Evolutionary conservation across 1,140 invertebrate species (phyloP).

Genomic region (Diplogasteroides magnus): DNA sequence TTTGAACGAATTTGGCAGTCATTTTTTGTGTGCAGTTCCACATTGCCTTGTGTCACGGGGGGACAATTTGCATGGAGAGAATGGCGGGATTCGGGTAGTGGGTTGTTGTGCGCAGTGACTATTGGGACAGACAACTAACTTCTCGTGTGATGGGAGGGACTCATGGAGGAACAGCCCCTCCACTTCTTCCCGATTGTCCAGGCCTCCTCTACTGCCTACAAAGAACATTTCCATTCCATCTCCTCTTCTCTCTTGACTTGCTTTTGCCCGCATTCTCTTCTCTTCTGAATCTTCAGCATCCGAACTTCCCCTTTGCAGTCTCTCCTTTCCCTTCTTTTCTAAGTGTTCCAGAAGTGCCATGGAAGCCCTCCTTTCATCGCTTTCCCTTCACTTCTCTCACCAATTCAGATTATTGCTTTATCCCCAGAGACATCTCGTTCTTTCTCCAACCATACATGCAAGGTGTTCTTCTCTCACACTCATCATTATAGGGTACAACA

Average conservation of each 20-base stretch:
- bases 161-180: too few relatives aligned
- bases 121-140: too few relatives aligned
- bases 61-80: too few relatives aligned
- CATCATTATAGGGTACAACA: conserved; percentile 19
- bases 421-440: conserved; percentile 1
- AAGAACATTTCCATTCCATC: background rate
- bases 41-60: too few relatives aligned
- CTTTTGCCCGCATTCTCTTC: too few relatives aligned
- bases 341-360: background rate
- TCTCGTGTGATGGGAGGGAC: too few relatives aligned
- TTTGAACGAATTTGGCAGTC: too few relatives aligned
- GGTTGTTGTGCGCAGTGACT: too few relatives aligned
- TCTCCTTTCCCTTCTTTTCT: background rate
- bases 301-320: background rate
- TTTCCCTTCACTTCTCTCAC: background rate
- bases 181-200: background rate
- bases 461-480: background rate
- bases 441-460: background rate
- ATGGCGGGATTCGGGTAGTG: too few relatives aligned
- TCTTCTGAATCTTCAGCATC: background rate
- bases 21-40: too few relatives aligned
- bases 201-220: background rate
- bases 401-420: background rate
- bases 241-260: background rate
- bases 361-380: background rate